phyloP scores from a whole-genome alignment of 2,888 invertebrate species.

The Drosophila imparisetae region DNA sequence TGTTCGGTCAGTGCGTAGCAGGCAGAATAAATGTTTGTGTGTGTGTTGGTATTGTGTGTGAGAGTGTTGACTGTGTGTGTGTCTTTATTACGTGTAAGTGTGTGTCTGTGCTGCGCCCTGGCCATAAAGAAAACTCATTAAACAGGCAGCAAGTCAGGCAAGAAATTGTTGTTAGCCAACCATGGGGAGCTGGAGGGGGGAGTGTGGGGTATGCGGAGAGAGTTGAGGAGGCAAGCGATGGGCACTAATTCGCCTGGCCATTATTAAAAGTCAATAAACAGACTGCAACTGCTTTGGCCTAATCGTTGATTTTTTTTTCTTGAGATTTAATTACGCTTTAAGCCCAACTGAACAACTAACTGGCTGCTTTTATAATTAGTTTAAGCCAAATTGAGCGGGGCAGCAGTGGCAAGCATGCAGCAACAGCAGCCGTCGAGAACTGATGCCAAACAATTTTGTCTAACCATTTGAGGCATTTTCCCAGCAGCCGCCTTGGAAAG shows the following conservation, averaged over 20 bases:
- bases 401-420: constrained; percentile 27
- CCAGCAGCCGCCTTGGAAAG: constrained; percentile 65
- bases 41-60: constrained; percentile 20
- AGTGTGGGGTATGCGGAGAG: neutral
- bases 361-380: constrained; percentile 73
- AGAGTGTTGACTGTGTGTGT: constrained; percentile 21
- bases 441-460: constrained; percentile 49
- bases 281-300: constrained; percentile 53
- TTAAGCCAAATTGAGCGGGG: constrained; percentile 58
- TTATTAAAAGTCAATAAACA: constrained; percentile 77
- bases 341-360: constrained; percentile 27
- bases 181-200: neutral
- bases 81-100: constrained; percentile 16
- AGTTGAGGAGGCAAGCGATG: neutral
- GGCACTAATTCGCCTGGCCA: constrained; percentile 59
- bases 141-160: constrained; percentile 63
- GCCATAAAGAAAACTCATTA: constrained; percentile 80
- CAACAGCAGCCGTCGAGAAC: constrained; percentile 7
- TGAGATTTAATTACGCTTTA: constrained; percentile 53
- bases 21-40: constrained; percentile 42
- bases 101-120: constrained; percentile 57
- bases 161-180: constrained; percentile 55
- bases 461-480: constrained; percentile 74
- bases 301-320: constrained; percentile 49
- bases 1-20: constrained; percentile 75